Evolutionary conservation across 2,797 vertebrate genomes (phyloP).

Genomic region (Vultur gryphus): DNA sequence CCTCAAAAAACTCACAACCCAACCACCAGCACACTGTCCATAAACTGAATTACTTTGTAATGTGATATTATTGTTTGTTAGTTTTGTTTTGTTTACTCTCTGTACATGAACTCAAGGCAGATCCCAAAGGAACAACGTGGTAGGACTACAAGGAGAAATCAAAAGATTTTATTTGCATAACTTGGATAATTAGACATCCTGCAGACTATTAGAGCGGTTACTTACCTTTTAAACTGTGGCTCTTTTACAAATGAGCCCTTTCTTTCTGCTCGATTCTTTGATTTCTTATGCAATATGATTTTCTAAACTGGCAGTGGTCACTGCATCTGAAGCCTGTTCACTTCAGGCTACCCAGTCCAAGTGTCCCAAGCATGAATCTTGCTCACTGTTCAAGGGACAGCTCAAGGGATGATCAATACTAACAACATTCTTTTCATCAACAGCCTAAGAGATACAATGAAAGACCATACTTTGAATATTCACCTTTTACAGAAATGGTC

Average conservation of each 20-base stretch:
- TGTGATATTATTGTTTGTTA: background rate
- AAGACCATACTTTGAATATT: background rate
- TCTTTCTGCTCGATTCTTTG: background rate
- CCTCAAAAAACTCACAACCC: background rate
- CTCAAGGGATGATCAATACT: background rate
- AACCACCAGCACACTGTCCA: background rate
- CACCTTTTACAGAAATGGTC: background rate
- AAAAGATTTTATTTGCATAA: conserved; percentile 46
- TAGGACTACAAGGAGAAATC: background rate
- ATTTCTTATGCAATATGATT: background rate
- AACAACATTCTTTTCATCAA: background rate
- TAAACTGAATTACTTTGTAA: conserved; percentile 38
- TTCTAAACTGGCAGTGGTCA: background rate
- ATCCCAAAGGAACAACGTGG: conserved; percentile 1
- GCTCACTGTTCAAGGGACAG: background rate
- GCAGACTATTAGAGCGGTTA: conserved; percentile 30
- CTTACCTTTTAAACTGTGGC: conserved; percentile 17
- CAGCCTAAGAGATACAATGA: background rate
- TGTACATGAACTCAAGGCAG: conserved; percentile 27
- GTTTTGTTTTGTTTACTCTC: background rate
- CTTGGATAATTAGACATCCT: conserved; percentile 44
- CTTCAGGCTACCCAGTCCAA: background rate
- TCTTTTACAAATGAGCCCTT: background rate
- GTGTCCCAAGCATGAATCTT: background rate
- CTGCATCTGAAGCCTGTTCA: background rate